Conservation (phyloP, 2,888 invertebrate genomes). For the Diploptera punctata region DNA sequence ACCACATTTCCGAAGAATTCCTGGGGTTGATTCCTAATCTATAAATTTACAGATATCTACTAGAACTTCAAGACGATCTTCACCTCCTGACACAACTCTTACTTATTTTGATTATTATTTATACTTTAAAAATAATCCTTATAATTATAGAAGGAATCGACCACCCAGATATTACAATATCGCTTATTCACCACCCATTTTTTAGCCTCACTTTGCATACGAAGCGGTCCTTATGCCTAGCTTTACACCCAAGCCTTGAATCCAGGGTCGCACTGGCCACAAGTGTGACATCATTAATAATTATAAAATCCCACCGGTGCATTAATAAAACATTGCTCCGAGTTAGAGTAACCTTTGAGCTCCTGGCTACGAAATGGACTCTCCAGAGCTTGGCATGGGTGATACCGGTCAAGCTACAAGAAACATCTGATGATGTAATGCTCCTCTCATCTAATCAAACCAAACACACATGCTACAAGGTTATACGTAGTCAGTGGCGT, state of each 20-base stretch:
- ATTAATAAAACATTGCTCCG: slow-evolving; percentile 23
- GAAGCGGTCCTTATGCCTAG: slow-evolving; percentile 5
- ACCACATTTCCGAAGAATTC: too few species aligned
- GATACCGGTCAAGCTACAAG: slow-evolving; percentile 11
- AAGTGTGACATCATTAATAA: slow-evolving; percentile 30
- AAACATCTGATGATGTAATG: neutral
- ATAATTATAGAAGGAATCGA: too few species aligned
- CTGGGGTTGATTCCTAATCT: too few species aligned
- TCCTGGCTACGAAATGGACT: neutral
- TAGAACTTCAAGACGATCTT: too few species aligned
- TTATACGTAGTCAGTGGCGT: too few species aligned
- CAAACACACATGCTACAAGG: too few species aligned
- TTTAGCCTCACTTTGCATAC: slow-evolving; percentile 22
- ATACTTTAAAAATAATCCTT: too few species aligned
- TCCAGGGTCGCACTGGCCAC: slow-evolving; percentile 18
- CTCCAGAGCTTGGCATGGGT: slow-evolving; percentile 5
- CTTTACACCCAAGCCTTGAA: slow-evolving; percentile 22
- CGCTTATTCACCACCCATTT: slow-evolving; percentile 18
- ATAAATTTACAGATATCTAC: too few species aligned
- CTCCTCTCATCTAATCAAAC: neutral
- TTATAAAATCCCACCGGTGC: slow-evolving; percentile 18
- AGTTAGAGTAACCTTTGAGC: slow-evolving; percentile 17
- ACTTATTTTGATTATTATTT: too few species aligned
- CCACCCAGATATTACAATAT: too few species aligned
- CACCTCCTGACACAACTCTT: too few species aligned